These are phyloP conservation scores for Hystrix cristata DNA, from an alignment of 2,113 vertebrate genomes.

Conservation along the genomic window DNA sequence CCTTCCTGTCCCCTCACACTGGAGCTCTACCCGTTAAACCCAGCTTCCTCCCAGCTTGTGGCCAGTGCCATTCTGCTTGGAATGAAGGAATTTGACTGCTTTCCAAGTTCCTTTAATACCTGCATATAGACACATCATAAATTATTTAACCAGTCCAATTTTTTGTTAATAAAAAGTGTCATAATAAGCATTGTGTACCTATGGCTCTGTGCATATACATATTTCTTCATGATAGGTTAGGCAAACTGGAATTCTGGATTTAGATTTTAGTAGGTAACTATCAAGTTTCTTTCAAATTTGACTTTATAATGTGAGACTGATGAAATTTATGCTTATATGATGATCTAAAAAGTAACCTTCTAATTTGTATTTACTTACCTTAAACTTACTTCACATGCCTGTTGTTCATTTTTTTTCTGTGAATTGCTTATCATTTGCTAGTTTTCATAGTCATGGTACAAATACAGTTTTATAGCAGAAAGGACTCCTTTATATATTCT, in stretches of 20 bases:
- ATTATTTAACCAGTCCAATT: neutral
- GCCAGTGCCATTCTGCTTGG: neutral
- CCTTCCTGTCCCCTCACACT: neutral
- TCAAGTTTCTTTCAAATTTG: conserved; percentile 21
- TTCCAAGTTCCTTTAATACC: neutral
- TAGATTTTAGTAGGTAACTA: conserved; percentile 5
- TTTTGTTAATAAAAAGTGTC: conserved; percentile 6
- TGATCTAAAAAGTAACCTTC: neutral
- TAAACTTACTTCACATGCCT: neutral
- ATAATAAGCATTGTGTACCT: neutral
- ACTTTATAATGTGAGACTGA: neutral
- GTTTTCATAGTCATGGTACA: neutral
- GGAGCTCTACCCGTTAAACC: neutral
- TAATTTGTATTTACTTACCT: neutral
- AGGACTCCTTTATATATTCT: neutral
- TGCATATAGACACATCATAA: neutral
- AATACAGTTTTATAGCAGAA: neutral
- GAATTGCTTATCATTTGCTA: neutral
- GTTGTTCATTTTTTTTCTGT: neutral
- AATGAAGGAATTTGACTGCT: neutral
- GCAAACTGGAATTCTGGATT: conserved; percentile 35
- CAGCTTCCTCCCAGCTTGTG: neutral
- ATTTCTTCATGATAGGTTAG: conserved; percentile 42
- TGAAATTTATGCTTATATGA: neutral
- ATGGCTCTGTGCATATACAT: neutral